Evolutionary conservation across 2,113 vertebrate species (phyloP).

Genomic region (Arizona elegans): DNA sequence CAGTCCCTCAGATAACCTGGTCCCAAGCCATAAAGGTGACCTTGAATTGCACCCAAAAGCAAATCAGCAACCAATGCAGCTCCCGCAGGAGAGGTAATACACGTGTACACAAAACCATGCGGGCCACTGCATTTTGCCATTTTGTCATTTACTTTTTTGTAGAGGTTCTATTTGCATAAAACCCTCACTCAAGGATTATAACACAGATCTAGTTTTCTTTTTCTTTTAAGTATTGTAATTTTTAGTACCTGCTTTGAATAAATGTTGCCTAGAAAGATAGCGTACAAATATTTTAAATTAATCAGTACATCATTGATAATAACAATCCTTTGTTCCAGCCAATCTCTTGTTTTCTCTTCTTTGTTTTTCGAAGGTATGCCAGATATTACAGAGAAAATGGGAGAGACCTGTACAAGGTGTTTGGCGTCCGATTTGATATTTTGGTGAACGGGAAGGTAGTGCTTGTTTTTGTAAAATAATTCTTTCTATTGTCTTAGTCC

Average conservation of each 20-base stretch:
- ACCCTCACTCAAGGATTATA: not conserved
- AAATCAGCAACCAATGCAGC: too few species aligned
- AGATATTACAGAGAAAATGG: constrained; percentile 79
- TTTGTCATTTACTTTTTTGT: not conserved
- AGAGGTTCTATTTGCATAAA: not conserved
- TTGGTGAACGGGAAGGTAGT: constrained; percentile 88
- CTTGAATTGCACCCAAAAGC: too few species aligned
- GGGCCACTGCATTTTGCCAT: too few species aligned
- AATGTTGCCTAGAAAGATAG: not conserved
- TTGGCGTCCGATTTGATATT: constrained; percentile 88
- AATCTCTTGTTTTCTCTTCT: fast-evolving
- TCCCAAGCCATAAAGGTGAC: too few species aligned
- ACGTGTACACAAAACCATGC: too few species aligned
- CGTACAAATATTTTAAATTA: not conserved
- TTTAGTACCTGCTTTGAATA: not conserved
- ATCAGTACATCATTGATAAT: not conserved
- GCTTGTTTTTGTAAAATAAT: not conserved
- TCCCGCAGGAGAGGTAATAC: too few species aligned
- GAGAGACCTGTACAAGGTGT: constrained; percentile 85
- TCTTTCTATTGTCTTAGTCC: not conserved
- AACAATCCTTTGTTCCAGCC: not conserved
- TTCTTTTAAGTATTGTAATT: not conserved
- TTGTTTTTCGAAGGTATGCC: constrained; percentile 72
- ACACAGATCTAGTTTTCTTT: not conserved
- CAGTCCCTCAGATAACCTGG: too few species aligned